phyloP scores from a whole-genome alignment of 1,140 invertebrate species.

The Lethrus apterus region DNA sequence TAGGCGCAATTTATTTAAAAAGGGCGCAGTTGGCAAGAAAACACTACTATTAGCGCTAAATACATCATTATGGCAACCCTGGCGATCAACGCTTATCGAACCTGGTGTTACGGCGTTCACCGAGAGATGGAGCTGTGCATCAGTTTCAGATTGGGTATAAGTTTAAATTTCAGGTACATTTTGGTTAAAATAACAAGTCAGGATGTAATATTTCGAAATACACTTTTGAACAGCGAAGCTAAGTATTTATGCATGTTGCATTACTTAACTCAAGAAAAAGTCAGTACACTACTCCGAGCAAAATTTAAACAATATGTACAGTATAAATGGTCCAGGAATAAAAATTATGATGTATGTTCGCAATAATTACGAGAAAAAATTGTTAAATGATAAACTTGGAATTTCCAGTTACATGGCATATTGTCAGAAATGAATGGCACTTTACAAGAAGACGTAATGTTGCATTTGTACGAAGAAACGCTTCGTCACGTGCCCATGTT shows the following conservation, averaged over 20 bases:
- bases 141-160: background rate
- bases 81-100: no score
- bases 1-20: no score
- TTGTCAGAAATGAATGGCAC: conserved; percentile 43
- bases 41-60: no score
- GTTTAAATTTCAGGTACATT: conserved; percentile 38
- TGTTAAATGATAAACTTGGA: background rate
- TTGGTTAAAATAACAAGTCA: conserved; percentile 43
- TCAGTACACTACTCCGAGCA: conserved; percentile 36
- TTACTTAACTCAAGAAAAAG: conserved; percentile 42
- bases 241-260: conserved; percentile 42
- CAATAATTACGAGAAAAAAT: background rate
- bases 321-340: conserved; percentile 45
- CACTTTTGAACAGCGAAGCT: conserved; percentile 42
- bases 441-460: conserved; percentile 44
- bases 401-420: background rate
- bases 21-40: no score
- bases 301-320: conserved; percentile 41
- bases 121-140: background rate
- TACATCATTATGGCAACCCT: no score
- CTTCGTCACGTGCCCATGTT: conserved; percentile 44
- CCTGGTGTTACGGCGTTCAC: no score
- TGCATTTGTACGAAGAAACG: conserved; percentile 45
- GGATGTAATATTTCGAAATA: conserved; percentile 42
- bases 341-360: conserved; percentile 41